Evolutionary conservation across 2,888 invertebrate species (phyloP), one percentile per base, ranked within the genome.

Genomic region (Volucella inanis): DNA sequence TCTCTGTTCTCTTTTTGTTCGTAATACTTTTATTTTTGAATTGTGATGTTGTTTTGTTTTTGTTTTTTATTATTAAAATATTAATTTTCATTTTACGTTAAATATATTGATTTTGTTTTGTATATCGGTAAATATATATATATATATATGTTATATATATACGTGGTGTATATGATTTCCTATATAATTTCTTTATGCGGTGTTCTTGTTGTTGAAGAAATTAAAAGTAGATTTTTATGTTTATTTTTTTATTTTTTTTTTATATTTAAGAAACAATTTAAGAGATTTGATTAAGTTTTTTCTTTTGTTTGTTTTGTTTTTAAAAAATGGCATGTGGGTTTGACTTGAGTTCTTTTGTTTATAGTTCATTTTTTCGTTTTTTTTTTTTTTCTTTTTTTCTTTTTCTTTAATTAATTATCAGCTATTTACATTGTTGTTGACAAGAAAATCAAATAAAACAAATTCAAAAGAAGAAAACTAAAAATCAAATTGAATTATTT

Each of bases 121-220:
- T 85, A 85, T 85, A 85, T 81, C 31, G 71, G 85, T 85, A 85
- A 81, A 85, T 85, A 85, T 85, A 85, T 81, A 81, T 85, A 67
- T 76, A 72, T 79, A 55, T 43, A 74, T 71, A 15, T 18, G 12
- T 47, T 47, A 14, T 14, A 52, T 52, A 52, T 52, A 52, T 52
- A 52, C 31, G 31, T 31, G 31, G 31, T 31, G 82, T 78, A 82
- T 84, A 84, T 75, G 84, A 71, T 80, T 84, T 84, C 84, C 80
- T 80, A 84, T 80, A 84, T 80, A 75, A 80, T 84, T 67, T 80
- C 52, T 65, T 67, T 71, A 77, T 77, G 85, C 85, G 81, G 85
- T 81, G 84, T 85, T 64, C 43, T 62, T 74, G 67, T 77, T 78
- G 65, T 68, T 31, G 31, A 31, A 31, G 67, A 68, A 31, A 41